Evolutionary conservation across 2,113 vertebrate species (phyloP).

Genomic region (Hoplias malabaricus): DNA sequence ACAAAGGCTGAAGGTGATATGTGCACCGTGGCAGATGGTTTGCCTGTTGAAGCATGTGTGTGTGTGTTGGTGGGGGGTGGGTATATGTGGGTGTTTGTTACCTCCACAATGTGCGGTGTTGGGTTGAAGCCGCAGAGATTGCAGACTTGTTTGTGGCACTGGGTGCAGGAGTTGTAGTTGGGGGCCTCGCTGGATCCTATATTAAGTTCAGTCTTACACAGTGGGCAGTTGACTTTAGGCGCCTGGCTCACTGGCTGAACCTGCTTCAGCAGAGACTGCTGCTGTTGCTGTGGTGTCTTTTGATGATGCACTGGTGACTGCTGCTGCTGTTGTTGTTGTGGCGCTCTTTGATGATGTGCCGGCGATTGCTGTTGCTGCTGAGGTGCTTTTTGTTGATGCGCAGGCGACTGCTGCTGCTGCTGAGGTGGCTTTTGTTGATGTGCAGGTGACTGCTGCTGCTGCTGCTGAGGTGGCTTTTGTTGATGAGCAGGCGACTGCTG

Average conservation of each 20-base stretch:
- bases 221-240: constrained; percentile 84
- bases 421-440: constrained; percentile 64
- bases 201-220: constrained; percentile 94
- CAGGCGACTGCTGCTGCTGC: constrained; percentile 52
- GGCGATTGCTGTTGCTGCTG: constrained; percentile 59
- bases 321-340: constrained; percentile 60
- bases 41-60: background rate
- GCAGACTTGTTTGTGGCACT: constrained; percentile 92
- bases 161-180: constrained; percentile 93
- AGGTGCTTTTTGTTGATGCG: constrained; percentile 52
- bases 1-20: background rate
- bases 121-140: constrained; percentile 98
- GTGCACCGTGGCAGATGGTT: background rate
- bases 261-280: constrained; percentile 62
- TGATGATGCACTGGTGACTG: constrained; percentile 60
- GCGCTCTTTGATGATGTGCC: constrained; percentile 55
- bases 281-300: constrained; percentile 58
- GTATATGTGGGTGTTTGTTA: constrained; percentile 71
- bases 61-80: constrained; percentile 1
- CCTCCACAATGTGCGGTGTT: constrained; percentile 93
- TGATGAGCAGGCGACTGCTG: constrained; percentile 53
- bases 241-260: constrained; percentile 73
- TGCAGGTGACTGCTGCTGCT: constrained; percentile 61
- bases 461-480: constrained; percentile 56
- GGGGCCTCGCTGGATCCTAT: constrained; percentile 80